Percentiles rank a stretch among this genome's conserved stretches.
Conservation (phyloP, 2,888 invertebrate species). For the Pyrrhosoma nymphula region DNA sequence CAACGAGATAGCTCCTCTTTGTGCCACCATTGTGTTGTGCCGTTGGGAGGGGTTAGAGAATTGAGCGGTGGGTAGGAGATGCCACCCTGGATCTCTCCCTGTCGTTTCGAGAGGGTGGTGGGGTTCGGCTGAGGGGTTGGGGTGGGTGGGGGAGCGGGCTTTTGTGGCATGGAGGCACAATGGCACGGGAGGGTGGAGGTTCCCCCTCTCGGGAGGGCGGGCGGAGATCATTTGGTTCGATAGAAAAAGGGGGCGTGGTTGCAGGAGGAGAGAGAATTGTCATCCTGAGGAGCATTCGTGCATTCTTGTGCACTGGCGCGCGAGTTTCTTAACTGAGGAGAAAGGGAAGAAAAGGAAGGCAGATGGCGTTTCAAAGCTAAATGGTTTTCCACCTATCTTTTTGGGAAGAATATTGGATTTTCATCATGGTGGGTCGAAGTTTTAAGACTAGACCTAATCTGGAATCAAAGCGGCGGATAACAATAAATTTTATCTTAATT, state of each 20-base stretch:
- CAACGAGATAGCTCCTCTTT: conserved; percentile 33
- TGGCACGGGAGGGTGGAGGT: background rate
- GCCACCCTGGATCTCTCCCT: background rate
- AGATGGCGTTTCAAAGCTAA: no score
- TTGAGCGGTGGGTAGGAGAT: background rate
- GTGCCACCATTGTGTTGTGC: background rate
- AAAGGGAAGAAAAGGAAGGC: background rate
- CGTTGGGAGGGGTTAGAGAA: background rate
- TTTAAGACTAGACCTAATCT: no score
- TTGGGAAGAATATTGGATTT: no score
- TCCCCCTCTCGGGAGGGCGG: background rate
- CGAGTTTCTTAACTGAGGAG: background rate
- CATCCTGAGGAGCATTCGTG: background rate
- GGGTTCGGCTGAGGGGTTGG: no score
- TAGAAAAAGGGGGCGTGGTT: background rate
- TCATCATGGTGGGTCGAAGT: no score
- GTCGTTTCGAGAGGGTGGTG: background rate
- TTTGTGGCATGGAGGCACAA: background rate
- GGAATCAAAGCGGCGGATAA: no score
- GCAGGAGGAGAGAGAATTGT: background rate
- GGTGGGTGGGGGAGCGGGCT: background rate
- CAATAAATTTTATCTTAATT: no score
- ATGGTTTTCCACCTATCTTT: no score
- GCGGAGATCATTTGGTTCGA: background rate
- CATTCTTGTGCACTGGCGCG: background rate